A percentile compares a stretch with the other conserved stretches of the same genome.
Evolutionary conservation across 2,113 vertebrate genomes (phyloP).

Genomic region (Toxotes chatareus): DNA sequence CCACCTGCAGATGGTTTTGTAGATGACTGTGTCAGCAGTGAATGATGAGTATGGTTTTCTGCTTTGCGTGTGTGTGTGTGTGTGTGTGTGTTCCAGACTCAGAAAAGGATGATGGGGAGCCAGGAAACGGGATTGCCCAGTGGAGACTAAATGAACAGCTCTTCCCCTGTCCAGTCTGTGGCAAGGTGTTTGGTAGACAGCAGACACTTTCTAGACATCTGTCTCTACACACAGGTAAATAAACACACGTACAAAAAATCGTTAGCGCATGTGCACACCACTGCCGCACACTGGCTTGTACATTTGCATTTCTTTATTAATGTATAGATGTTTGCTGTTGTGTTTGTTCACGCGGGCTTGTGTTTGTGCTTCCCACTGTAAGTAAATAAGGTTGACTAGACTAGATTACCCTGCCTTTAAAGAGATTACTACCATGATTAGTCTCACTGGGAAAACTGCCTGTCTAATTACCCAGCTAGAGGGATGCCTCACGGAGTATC

Average conservation of each 20-base stretch:
- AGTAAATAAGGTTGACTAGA: slow-evolving; percentile 81
- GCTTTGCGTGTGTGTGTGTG: neutral
- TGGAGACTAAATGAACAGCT: slow-evolving; percentile 97
- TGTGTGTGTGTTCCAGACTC: slow-evolving; percentile 82
- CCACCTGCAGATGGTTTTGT: slow-evolving; percentile 27
- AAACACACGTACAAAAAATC: slow-evolving; percentile 3
- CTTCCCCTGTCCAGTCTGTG: slow-evolving; percentile 94
- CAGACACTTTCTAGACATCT: slow-evolving; percentile 97
- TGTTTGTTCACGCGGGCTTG: slow-evolving; percentile 2
- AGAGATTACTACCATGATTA: slow-evolving; percentile 84
- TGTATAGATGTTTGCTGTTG: slow-evolving; percentile 4
- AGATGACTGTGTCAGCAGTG: slow-evolving; percentile 2
- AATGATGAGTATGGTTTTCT: slow-evolving; percentile 8
- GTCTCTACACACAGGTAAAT: slow-evolving; percentile 96
- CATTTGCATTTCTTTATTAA: neutral
- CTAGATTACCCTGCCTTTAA: slow-evolving; percentile 84
- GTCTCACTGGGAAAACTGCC: slow-evolving; percentile 82
- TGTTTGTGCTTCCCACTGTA: slow-evolving; percentile 49
- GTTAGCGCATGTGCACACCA: neutral
- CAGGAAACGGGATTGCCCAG: slow-evolving; percentile 90
- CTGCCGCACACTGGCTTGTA: neutral
- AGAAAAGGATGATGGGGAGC: slow-evolving; percentile 90
- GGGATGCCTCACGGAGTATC: slow-evolving; percentile 55
- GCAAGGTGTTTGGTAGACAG: slow-evolving; percentile 97
- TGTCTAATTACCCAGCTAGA: slow-evolving; percentile 76